These are phyloP conservation scores for Pseudochaenichthys georgianus DNA, from an alignment of 2,797 vertebrate genomes.

Conservation along the genomic window DNA sequence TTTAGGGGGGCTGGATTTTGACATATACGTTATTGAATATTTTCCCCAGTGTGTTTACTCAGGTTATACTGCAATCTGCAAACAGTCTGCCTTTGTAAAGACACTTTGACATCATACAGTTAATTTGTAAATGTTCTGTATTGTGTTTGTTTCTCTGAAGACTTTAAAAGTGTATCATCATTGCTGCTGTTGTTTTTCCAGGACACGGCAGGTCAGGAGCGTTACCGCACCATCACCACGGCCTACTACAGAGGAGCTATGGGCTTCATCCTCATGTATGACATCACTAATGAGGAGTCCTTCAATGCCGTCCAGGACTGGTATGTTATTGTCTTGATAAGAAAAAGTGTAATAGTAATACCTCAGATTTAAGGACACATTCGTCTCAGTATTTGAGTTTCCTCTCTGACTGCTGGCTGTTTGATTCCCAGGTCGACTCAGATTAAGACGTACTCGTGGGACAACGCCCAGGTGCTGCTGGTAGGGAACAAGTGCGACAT, in stretches of 20 bases:
- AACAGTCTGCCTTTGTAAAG: no score
- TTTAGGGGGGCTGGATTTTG: neutral
- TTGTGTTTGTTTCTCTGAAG: neutral
- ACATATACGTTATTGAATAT: no score
- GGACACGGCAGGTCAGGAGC: slow-evolving; percentile 96
- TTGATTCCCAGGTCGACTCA: slow-evolving; percentile 91
- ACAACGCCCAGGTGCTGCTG: slow-evolving; percentile 96
- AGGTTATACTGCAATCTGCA: no score
- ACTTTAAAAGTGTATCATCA: neutral
- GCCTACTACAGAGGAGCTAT: slow-evolving; percentile 97
- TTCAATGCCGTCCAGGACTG: slow-evolving; percentile 98
- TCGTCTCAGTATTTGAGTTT: slow-evolving; percentile 1
- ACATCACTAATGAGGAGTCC: slow-evolving; percentile 98
- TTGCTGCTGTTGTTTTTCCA: slow-evolving; percentile 52
- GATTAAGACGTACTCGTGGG: slow-evolving; percentile 98
- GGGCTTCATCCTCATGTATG: slow-evolving; percentile 99
- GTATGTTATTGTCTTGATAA: slow-evolving; percentile 76
- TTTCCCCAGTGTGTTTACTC: no score
- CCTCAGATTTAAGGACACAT: neutral
- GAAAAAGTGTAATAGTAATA: neutral
- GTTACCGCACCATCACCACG: slow-evolving; percentile 97
- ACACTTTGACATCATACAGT: no score
- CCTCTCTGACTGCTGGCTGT: slow-evolving; percentile 26
- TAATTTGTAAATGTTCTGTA: no score
- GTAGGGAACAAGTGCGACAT: slow-evolving; percentile 99